phyloP scores from a whole-genome alignment of 2,797 vertebrate genomes.

The Tokudaia muenninki region DNA sequence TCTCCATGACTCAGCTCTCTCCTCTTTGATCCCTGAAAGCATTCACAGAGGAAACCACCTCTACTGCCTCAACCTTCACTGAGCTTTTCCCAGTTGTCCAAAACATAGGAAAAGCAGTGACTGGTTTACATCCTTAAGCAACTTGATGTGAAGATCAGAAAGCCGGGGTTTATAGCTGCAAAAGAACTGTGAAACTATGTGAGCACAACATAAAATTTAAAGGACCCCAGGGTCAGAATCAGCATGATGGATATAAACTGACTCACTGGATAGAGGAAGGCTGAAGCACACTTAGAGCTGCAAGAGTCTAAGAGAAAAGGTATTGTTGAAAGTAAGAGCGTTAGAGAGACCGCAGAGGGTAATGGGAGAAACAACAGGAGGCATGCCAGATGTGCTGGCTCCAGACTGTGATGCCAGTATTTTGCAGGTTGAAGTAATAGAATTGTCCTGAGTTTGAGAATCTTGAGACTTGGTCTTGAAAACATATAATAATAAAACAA shows the following conservation, averaged over 20 bases:
- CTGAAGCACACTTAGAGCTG: background rate
- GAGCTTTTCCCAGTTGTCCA: background rate
- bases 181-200: conserved; percentile 9
- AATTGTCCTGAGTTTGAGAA: too few species aligned
- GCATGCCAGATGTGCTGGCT: background rate
- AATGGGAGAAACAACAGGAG: background rate
- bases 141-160: background rate
- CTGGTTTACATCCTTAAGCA: conserved; percentile 40
- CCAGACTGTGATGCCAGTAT: background rate
- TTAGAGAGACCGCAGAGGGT: background rate
- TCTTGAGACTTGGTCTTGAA: background rate
- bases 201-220: conserved; percentile 8
- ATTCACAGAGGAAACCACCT: conserved; percentile 28
- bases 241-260: background rate
- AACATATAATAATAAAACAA: background rate
- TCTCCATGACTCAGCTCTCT: background rate
- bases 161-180: conserved; percentile 4
- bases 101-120: background rate
- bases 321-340: background rate
- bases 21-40: conserved; percentile 1
- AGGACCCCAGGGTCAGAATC: background rate
- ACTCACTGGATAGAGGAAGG: background rate
- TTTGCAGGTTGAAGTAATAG: background rate
- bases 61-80: background rate
- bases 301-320: background rate